Evolutionary conservation across 2,888 invertebrate species (phyloP).

Genomic region (Rotaria socialis): DNA sequence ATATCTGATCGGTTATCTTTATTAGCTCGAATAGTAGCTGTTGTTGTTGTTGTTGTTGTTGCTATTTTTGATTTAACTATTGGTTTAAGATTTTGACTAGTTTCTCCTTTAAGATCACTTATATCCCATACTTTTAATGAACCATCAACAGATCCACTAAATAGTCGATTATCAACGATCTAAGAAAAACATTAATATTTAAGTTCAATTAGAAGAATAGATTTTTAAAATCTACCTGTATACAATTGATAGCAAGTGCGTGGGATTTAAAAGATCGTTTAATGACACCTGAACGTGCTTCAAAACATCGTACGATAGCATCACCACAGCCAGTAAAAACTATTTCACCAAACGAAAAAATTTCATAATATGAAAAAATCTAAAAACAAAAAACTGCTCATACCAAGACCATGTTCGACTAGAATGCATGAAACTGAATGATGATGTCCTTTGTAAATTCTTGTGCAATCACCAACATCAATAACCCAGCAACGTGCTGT

Average conservation of each 20-base stretch:
- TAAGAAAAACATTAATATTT: conserved; percentile 47
- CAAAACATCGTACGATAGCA: conserved; percentile 57
- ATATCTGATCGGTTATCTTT: conserved; percentile 35
- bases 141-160: conserved; percentile 60
- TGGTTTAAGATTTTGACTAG: not conserved
- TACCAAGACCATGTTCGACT: conserved; percentile 60
- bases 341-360: conserved; percentile 48
- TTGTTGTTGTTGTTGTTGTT: no score
- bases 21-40: not conserved
- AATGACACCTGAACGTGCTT: conserved; percentile 60
- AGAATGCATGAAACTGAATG: conserved; percentile 61
- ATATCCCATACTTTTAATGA: conserved; percentile 60
- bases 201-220: not conserved
- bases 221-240: conserved; percentile 53
- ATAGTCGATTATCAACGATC: conserved; percentile 59
- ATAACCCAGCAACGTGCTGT: conserved; percentile 62
- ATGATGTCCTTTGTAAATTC: conserved; percentile 60
- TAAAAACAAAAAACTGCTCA: conserved; percentile 48
- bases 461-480: conserved; percentile 62
- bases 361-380: not conserved
- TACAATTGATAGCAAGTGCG: conserved; percentile 56
- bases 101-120: conserved; percentile 50
- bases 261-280: conserved; percentile 59
- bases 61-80: not conserved
- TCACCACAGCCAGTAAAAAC: conserved; percentile 62